These are phyloP conservation scores for Mnemiopsis leidyi DNA, from an alignment of 37 sponge, comb jelly and placozoan species.

Conservation along the genomic window DNA sequence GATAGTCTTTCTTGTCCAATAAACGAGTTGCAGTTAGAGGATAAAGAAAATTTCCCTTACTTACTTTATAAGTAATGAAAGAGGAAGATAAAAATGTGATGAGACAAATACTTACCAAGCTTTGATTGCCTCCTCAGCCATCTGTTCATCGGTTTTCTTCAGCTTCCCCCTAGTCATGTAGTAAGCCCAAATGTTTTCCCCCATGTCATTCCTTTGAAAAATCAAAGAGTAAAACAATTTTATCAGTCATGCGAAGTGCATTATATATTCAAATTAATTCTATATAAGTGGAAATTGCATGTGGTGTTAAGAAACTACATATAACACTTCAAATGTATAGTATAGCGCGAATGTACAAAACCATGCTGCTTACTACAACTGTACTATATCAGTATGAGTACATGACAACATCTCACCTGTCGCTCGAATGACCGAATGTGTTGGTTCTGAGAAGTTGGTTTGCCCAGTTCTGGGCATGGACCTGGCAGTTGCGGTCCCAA, in stretches of 20 bases:
- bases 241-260: neutral
- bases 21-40: too few relatives aligned
- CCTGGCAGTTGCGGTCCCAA: slow-evolving; percentile 71
- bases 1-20: too few relatives aligned
- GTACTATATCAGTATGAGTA: too few relatives aligned
- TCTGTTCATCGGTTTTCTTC: slow-evolving; percentile 38
- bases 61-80: too few relatives aligned
- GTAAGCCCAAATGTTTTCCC: slow-evolving; percentile 52
- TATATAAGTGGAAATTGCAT: too few relatives aligned
- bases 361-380: too few relatives aligned
- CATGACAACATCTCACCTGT: slow-evolving; percentile 63
- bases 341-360: too few relatives aligned
- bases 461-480: slow-evolving; percentile 82
- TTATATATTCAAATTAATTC: neutral
- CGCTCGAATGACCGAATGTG: slow-evolving; percentile 70
- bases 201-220: slow-evolving; percentile 18
- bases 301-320: too few relatives aligned
- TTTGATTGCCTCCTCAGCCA: slow-evolving; percentile 49
- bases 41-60: too few relatives aligned
- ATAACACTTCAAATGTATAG: too few relatives aligned
- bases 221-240: neutral
- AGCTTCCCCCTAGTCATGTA: slow-evolving; percentile 22
- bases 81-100: too few relatives aligned
- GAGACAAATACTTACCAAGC: slow-evolving; percentile 64
- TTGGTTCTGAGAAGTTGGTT: slow-evolving; percentile 71